Conservation (phyloP, 2,888 invertebrate genomes). For the Meliscaeva auricollis region DNA sequence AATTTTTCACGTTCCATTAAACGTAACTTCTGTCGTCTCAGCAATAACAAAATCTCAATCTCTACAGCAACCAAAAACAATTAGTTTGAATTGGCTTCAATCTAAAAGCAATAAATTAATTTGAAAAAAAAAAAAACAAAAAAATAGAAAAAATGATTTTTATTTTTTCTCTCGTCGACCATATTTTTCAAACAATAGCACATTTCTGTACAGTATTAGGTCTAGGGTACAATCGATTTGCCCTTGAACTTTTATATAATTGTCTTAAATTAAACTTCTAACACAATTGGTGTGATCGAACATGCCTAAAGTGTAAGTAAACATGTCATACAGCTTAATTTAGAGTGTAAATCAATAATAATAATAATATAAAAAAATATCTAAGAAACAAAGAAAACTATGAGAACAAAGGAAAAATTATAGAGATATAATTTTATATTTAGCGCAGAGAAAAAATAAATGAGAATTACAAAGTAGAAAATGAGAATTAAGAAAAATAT, state of each 20-base stretch:
- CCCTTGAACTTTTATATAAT: constrained; percentile 47
- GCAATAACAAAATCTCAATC: background rate
- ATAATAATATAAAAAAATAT: constrained; percentile 13
- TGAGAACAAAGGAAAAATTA: background rate
- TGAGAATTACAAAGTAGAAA: background rate
- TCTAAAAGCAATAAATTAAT: constrained; percentile 40
- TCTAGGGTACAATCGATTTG: constrained; percentile 11
- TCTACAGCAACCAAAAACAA: constrained; percentile 12
- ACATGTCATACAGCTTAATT: constrained; percentile 54
- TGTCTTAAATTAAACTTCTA: constrained; percentile 27
- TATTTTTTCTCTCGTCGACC: background rate
- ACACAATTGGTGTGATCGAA: constrained; percentile 36
- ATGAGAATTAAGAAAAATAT: background rate
- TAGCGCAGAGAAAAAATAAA: background rate
- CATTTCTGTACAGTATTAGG: background rate
- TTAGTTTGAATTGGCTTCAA: constrained; percentile 31
- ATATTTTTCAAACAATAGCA: background rate
- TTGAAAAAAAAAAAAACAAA: constrained; percentile 3
- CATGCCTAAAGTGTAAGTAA: constrained; percentile 25
- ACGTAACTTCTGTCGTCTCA: background rate
- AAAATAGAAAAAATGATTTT: too few relatives aligned
- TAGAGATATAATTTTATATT: background rate
- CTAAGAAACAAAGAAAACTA: background rate
- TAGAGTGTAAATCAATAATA: constrained; percentile 50
- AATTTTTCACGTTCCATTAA: background rate